These are phyloP conservation scores for Cataglyphis altisquamis DNA, from an alignment of 2,888 invertebrate genomes.

Conservation along the genomic window DNA sequence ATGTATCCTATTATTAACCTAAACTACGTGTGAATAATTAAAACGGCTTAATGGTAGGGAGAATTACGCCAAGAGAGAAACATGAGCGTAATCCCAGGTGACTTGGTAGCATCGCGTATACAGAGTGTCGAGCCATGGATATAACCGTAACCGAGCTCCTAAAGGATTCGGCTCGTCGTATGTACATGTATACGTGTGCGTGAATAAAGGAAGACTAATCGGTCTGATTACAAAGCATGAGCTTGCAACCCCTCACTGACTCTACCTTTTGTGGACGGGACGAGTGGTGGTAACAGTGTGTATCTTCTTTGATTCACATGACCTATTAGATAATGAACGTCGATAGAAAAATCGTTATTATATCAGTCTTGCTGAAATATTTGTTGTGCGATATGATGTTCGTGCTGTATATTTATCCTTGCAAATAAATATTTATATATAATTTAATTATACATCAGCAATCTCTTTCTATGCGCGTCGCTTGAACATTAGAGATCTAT, in stretches of 20 bases:
- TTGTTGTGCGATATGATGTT: neutral
- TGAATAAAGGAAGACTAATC: constrained; percentile 76
- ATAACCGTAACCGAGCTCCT: constrained; percentile 65
- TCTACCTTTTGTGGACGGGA: constrained; percentile 57
- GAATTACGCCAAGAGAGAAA: constrained; percentile 80
- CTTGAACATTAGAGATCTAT: neutral
- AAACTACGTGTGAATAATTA: constrained; percentile 84
- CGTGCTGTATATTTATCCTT: neutral
- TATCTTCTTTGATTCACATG: constrained; percentile 34
- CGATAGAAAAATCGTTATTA: neutral
- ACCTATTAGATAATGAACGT: constrained; percentile 59
- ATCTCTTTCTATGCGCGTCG: neutral
- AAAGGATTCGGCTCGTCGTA: constrained; percentile 72
- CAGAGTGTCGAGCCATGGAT: constrained; percentile 59
- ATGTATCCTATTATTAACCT: constrained; percentile 83
- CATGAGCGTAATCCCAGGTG: constrained; percentile 80
- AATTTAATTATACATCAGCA: neutral
- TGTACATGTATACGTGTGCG: constrained; percentile 59
- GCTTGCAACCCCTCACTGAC: constrained; percentile 67
- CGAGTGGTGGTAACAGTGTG: neutral
- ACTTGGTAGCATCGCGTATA: constrained; percentile 71
- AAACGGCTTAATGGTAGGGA: constrained; percentile 84
- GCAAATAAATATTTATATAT: neutral
- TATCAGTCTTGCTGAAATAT: neutral
- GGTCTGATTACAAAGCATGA: constrained; percentile 76